Evolutionary conservation across 2,113 vertebrate species (phyloP), one percentile per base, ranked within the genome.

Genomic region (Callipepla squamata): DNA sequence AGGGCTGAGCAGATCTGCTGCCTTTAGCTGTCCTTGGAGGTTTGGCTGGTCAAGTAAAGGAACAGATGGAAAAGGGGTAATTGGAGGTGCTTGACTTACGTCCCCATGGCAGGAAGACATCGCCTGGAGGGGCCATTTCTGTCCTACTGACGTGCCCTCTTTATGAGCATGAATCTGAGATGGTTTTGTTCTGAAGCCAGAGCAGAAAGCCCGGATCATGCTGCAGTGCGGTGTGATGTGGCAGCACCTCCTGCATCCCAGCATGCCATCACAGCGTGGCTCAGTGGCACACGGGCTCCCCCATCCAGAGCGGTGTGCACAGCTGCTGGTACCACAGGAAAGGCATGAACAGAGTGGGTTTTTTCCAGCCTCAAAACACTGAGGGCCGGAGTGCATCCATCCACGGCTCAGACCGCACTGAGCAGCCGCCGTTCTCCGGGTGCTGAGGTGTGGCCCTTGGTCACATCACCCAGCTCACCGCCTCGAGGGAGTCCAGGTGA

Each of bases 231-330:
- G 13, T 0, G 4, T 40, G 66, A 63, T 59, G 65, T 50, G 14
- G 0, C 42, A 0, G 51, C 9, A 9, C 7, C 38, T 4, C 45
- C 40, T 0, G 0, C 48, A 6, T 6, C 67, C 1, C 0, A 30
- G 42, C 50, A 12, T 47, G n/a, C 61, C 55, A 3, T 1, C 51
- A 53, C 14, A 14, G 8, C 14, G 3, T 57, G 55, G 17, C 30
- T 57, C 30, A 7, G 55, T 32, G 30, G 19, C 55, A 32, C 1
- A 18, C 6, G 23, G n/a, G 21, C 28, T 44, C 76, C 74, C 22
- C 48, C 5, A 1, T 6, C 74, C 30, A 5, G 28, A 55, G 53
- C 32, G 30, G 8, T 34, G 23, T 2, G 1, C 8, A 23, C 28
- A 18, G 38, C 9, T 19, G 44, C 7, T 32, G 32, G 15, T 15